Percentiles rank a stretch among this genome's conserved stretches.
These are phyloP conservation scores for Leucophenga maculata DNA, from an alignment of 2,888 invertebrate species.

Conservation along the genomic window DNA sequence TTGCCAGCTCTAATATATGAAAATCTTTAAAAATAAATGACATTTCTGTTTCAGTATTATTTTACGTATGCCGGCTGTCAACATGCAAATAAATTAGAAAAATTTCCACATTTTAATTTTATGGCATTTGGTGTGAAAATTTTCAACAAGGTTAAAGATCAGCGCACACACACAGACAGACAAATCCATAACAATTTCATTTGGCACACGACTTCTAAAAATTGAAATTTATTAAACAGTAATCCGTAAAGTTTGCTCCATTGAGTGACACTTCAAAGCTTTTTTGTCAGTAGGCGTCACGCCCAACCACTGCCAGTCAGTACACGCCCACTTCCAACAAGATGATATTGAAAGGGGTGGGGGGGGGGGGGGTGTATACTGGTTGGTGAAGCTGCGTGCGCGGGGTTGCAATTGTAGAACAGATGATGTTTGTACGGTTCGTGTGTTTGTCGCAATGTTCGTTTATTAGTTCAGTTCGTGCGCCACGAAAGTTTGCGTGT, in stretches of 20 bases:
- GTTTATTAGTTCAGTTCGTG: conserved; percentile 18
- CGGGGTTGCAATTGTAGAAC: conserved; percentile 13
- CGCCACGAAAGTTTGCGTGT: conserved; percentile 53
- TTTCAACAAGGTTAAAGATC: not conserved
- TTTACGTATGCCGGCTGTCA: too few relatives aligned
- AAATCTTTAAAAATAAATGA: too few relatives aligned
- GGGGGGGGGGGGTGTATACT: too few relatives aligned
- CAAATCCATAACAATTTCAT: too few relatives aligned
- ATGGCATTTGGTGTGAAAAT: not conserved
- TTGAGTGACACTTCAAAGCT: too few relatives aligned
- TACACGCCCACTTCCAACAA: not conserved
- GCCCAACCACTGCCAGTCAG: not conserved
- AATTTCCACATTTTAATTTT: too few relatives aligned
- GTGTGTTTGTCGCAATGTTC: conserved; percentile 16
- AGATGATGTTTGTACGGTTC: conserved; percentile 13
- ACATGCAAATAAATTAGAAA: too few relatives aligned
- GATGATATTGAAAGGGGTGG: not conserved
- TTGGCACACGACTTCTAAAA: too few relatives aligned
- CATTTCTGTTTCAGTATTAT: too few relatives aligned
- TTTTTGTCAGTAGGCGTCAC: too few relatives aligned
- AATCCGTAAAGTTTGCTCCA: not conserved
- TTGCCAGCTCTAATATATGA: too few relatives aligned
- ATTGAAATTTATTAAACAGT: not conserved
- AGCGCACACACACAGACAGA: not conserved
- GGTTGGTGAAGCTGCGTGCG: conserved; percentile 15